phyloP scores from a whole-genome alignment of 2,113 vertebrate species.

The Alces alces region DNA sequence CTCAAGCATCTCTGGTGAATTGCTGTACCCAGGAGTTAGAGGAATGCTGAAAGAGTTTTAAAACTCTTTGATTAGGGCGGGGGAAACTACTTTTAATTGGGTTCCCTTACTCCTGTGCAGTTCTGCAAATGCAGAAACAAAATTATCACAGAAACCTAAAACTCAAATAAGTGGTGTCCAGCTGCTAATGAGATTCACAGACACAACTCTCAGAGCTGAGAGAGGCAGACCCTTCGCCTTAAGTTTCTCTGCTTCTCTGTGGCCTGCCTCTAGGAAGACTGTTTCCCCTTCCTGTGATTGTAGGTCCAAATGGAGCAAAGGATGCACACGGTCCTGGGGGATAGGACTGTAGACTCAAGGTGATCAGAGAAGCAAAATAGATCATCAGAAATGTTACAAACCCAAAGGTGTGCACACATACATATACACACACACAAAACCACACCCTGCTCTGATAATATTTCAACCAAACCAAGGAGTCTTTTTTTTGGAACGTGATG shows the following conservation, averaged over 20 bases:
- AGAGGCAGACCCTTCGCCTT: background rate
- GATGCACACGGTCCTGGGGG: background rate
- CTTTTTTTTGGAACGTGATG: background rate
- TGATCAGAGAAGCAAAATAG: background rate
- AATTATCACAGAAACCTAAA: background rate
- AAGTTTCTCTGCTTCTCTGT: background rate
- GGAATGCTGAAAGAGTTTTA: background rate
- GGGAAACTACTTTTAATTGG: background rate
- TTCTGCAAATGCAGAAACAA: background rate
- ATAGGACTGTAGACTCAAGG: background rate
- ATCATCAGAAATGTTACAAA: background rate
- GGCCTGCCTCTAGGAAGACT: background rate
- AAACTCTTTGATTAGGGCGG: background rate
- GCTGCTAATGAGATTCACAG: background rate
- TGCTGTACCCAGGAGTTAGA: background rate
- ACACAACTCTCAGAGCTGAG: background rate
- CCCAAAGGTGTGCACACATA: background rate
- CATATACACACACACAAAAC: too few relatives aligned
- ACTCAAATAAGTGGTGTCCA: accelerated
- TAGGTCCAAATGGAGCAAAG: background rate
- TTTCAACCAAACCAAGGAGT: background rate
- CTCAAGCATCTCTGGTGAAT: background rate
- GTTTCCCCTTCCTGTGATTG: background rate
- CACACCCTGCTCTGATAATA: background rate
- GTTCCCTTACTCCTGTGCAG: background rate